phyloP scores from a whole-genome alignment of 1,140 invertebrate species.

The Ostrea edulis region DNA sequence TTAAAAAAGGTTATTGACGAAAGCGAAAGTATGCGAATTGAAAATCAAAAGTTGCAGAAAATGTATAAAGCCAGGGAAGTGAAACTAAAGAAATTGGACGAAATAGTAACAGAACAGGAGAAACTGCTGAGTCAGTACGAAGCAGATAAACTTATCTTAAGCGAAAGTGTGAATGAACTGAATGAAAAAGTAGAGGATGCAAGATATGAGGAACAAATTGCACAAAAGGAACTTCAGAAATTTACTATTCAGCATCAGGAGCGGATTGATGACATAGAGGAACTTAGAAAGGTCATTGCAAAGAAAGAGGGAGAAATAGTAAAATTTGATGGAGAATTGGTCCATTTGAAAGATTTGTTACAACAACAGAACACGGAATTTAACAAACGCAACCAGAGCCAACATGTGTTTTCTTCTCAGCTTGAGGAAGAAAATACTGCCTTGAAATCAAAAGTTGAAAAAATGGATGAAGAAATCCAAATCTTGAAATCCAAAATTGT shows the following conservation, averaged over 20 bases:
- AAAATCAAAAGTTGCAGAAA: conserved; percentile 60
- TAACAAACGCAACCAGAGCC: background rate
- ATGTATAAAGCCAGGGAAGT: conserved; percentile 58
- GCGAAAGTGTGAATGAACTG: conserved; percentile 58
- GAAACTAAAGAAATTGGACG: conserved; percentile 57
- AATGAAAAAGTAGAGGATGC: conserved; percentile 60
- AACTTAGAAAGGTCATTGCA: background rate
- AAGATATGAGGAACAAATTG: conserved; percentile 59
- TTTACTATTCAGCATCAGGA: conserved; percentile 54
- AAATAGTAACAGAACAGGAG: conserved; percentile 55
- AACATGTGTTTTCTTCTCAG: background rate
- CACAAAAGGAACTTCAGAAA: conserved; percentile 57
- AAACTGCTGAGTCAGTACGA: conserved; percentile 48
- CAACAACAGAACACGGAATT: background rate
- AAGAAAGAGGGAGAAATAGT: background rate
- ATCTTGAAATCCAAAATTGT: conserved; percentile 32
- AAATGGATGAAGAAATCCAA: conserved; percentile 41
- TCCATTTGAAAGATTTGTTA: conserved; percentile 41
- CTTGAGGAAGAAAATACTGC: conserved; percentile 51
- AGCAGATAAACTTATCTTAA: conserved; percentile 52
- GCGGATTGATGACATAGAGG: conserved; percentile 34
- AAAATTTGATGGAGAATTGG: conserved; percentile 28
- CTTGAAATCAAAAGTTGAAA: conserved; percentile 36
- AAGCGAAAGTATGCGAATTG: conserved; percentile 37
- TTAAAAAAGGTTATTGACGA: conserved; percentile 9